Base-by-base conservation (phyloP, 2,888 invertebrate genomes). In the Papilio gigon region DNA sequence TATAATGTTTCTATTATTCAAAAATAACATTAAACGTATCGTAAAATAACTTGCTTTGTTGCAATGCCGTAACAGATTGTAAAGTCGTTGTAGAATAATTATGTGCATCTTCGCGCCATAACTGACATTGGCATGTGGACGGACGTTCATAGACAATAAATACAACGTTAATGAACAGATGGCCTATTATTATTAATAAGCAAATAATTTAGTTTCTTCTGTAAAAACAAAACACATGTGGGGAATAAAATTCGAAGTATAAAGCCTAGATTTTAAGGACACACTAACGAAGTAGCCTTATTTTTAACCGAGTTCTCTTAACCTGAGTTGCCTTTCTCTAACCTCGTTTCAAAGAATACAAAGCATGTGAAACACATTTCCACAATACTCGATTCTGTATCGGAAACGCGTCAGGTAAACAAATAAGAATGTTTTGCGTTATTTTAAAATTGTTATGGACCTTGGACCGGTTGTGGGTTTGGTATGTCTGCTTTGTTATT, bases 391-490 rank as follows among this genome's bases (percentile, higher is more conserved):
- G 30, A 58, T 27, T 53, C 44, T 65, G 30, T 42, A 65, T 58
- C 22, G 59, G 40, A 64, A 64, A 53, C 47, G 17, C 8, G 27
- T 53, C 37, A 40, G 53, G 37, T 27, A 50, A 58, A 65, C 40
- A 44, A 65, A 58, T 44, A 47, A 59, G 6, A 47, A 59, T 59
- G 33, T 35, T 14, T 59, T 6, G 47, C n/a, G 30, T 53, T 65
- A 58, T 62, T 40, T 62, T 56, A n/a, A 40, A 62, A 33, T 67
- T 44, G 62, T 56, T 67, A 42, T 62, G 62, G 25, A 67, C 56
- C 42, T 67, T 62, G 22, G 17, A 67, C 67, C 42, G 53, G 67
- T 67, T 56, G 14, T 47, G 59, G 35, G 42, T 42, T 58, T 30
- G 9, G 33, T 5, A 25, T 60, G 25, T 2, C 5, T 27, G 14